phyloP scores from a whole-genome alignment of 2,797 vertebrate genomes.

The Potorous gilbertii region DNA sequence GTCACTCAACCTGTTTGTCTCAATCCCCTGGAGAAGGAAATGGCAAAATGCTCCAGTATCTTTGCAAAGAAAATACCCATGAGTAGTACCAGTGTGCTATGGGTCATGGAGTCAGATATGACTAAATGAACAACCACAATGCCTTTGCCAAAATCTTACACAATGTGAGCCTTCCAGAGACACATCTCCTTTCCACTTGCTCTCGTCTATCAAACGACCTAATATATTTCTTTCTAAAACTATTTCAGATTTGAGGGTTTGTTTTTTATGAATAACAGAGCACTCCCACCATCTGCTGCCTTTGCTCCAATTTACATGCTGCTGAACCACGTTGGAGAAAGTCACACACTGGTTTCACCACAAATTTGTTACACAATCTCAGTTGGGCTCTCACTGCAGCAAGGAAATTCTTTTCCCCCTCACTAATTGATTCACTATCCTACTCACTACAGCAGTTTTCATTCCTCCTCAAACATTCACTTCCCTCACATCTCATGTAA shows the following conservation, averaged over 20 bases:
- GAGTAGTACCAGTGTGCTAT: no score
- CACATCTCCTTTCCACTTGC: not conserved
- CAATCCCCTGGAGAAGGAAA: not conserved
- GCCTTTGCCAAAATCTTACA: not conserved
- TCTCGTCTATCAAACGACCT: no score
- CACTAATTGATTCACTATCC: not conserved
- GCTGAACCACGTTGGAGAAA: not conserved
- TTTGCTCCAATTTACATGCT: not conserved
- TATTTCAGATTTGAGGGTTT: no score
- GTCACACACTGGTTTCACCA: not conserved
- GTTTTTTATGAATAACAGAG: no score
- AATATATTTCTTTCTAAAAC: no score
- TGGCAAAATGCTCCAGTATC: not conserved
- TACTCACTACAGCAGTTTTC: not conserved
- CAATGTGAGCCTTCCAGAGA: not conserved
- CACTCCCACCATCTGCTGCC: not conserved
- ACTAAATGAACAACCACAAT: not conserved
- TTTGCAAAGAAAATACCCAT: not conserved
- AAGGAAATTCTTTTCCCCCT: not conserved
- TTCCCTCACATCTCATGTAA: not conserved
- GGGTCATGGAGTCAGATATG: not conserved
- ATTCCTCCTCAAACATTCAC: not conserved
- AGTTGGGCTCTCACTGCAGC: not conserved
- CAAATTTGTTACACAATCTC: not conserved
- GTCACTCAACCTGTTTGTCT: not conserved